phyloP scores from a whole-genome alignment of 2,888 invertebrate species.

The Eupeodes latifasciatus region DNA sequence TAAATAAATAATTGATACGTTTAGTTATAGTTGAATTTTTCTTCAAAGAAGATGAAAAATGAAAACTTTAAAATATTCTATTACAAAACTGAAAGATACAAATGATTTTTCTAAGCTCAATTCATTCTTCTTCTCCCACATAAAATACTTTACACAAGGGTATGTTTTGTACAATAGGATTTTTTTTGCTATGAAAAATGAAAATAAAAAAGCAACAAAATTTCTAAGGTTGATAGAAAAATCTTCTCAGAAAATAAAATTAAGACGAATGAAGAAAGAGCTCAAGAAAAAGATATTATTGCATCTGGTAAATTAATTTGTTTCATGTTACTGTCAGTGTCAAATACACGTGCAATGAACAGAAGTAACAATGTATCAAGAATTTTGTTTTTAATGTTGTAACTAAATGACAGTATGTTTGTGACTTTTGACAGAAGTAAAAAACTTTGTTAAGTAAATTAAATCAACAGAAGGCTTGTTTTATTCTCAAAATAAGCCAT shows the following conservation, averaged over 20 bases:
- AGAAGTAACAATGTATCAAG: no score
- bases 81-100: slow-evolving; percentile 23
- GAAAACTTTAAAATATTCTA: slow-evolving; percentile 39
- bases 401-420: no score
- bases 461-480: no score
- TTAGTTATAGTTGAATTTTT: background rate
- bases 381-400: no score
- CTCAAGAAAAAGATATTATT: background rate
- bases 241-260: background rate
- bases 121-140: background rate
- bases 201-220: background rate
- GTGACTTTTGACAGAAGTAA: no score
- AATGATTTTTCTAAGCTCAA: slow-evolving; percentile 3
- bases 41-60: slow-evolving; percentile 26
- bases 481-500: no score
- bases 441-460: no score
- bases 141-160: background rate
- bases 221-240: slow-evolving; percentile 2
- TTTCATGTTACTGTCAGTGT: slow-evolving; percentile 4
- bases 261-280: background rate
- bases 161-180: slow-evolving; percentile 27
- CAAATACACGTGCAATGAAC: background rate
- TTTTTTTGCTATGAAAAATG: background rate
- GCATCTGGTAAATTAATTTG: background rate
- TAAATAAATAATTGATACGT: background rate